These are phyloP conservation scores for Melanotaenia boesemani DNA, from an alignment of 2,797 vertebrate genomes.

Conservation along the genomic window DNA sequence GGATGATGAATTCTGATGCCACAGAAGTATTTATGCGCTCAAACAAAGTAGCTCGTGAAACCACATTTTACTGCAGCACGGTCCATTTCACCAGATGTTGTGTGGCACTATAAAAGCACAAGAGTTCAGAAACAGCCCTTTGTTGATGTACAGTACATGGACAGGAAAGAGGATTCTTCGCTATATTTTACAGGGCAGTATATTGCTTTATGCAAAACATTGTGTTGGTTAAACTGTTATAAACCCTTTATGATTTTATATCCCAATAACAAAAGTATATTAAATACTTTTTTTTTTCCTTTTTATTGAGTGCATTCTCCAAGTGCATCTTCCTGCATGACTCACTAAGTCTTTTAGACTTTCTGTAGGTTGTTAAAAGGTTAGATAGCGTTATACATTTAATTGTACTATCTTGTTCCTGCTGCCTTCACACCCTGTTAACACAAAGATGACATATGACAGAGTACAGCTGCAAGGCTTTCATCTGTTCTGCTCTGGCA, in stretches of 20 bases:
- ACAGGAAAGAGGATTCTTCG: constrained; percentile 40
- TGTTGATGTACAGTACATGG: constrained; percentile 55
- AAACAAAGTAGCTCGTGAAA: constrained; percentile 73
- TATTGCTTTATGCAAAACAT: constrained; percentile 61
- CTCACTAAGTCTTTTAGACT: constrained; percentile 38
- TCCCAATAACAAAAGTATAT: constrained; percentile 48
- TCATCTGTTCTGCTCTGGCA: constrained; percentile 73
- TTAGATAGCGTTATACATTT: constrained; percentile 59
- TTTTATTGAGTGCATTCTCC: constrained; percentile 32
- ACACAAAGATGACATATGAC: constrained; percentile 66
- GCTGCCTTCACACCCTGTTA: constrained; percentile 73
- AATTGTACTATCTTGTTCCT: constrained; percentile 67
- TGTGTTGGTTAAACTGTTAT: constrained; percentile 60
- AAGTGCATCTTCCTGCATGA: constrained; percentile 32
- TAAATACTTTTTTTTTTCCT: constrained; percentile 28
- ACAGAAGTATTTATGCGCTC: constrained; percentile 51
- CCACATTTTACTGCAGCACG: constrained; percentile 62
- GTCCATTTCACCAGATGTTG: constrained; percentile 72
- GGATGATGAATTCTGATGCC: constrained; percentile 51
- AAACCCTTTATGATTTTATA: constrained; percentile 49
- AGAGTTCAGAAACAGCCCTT: constrained; percentile 29
- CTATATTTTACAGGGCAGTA: constrained; percentile 53
- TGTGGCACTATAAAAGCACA: constrained; percentile 54
- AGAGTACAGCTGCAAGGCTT: constrained; percentile 73
- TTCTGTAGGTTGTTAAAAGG: constrained; percentile 49